Percentiles rank a stretch among this genome's conserved stretches.
Conservation (phyloP, 2,113 vertebrate species). For the Hypocryptadius cinnamomeus region DNA sequence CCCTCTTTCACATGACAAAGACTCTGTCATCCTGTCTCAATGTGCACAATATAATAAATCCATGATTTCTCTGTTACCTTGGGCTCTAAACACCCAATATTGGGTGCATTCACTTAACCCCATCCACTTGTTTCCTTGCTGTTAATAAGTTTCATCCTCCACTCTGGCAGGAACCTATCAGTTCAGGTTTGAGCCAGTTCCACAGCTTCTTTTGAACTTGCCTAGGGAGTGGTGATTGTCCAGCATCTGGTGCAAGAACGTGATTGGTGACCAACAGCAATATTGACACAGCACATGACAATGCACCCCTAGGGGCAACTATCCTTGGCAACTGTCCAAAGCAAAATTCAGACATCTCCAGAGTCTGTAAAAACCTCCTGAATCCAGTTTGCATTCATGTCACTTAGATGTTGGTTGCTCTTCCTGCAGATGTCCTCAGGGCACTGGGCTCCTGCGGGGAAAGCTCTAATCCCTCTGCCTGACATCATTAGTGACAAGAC, state of each 20-base stretch:
- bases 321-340: neutral
- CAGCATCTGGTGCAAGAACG: neutral
- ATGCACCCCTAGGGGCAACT: neutral
- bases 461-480: neutral
- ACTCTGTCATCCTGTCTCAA: neutral
- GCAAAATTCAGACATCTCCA: neutral
- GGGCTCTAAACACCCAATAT: neutral
- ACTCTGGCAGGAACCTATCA: neutral
- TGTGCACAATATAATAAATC: neutral
- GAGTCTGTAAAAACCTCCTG: neutral
- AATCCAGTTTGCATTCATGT: neutral
- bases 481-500: neutral
- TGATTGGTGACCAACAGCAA: neutral
- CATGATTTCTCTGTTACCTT: neutral
- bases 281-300: neutral
- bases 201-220: neutral
- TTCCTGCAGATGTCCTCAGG: neutral
- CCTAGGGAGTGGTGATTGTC: neutral
- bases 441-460: neutral
- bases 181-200: neutral
- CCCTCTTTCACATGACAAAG: neutral
- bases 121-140: neutral
- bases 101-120: neutral
- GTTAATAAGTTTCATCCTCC: neutral
- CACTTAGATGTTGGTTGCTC: neutral